Evolutionary conservation across 2,113 vertebrate genomes (phyloP).

Genomic region (Paracanthobrama guichenoti): DNA sequence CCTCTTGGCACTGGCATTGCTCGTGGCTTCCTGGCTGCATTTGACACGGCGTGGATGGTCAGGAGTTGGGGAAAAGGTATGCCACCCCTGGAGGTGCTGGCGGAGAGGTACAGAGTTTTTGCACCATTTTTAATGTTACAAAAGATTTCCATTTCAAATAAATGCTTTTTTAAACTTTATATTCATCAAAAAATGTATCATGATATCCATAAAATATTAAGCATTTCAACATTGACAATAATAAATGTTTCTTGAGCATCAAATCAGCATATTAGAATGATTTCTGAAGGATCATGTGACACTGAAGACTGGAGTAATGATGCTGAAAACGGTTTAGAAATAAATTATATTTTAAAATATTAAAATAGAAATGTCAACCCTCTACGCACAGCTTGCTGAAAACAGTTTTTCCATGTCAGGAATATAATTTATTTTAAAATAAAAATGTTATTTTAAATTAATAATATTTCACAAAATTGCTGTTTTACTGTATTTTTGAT

Average conservation of each 20-base stretch:
- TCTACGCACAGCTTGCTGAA: no score
- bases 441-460: background rate
- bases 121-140: background rate
- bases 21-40: conserved; percentile 87
- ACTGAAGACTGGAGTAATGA: background rate
- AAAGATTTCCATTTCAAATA: background rate
- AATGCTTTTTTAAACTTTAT: background rate
- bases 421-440: no score
- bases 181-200: background rate
- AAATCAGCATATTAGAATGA: no score
- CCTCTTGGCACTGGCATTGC: conserved; percentile 92
- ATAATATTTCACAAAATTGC: background rate
- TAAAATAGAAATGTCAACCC: background rate
- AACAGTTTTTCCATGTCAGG: no score
- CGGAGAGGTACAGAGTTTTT: conserved; percentile 79
- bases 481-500: background rate
- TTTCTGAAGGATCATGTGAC: background rate
- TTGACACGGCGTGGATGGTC: conserved; percentile 93
- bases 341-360: background rate
- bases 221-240: no score
- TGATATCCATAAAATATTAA: no score
- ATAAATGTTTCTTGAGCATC: no score
- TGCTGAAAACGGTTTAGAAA: background rate
- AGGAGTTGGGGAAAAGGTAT: conserved; percentile 83
- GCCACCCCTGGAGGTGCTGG: conserved; percentile 80